Evolutionary conservation across 2,888 invertebrate genomes (phyloP).

Genomic region (Adelognathus sp.): DNA sequence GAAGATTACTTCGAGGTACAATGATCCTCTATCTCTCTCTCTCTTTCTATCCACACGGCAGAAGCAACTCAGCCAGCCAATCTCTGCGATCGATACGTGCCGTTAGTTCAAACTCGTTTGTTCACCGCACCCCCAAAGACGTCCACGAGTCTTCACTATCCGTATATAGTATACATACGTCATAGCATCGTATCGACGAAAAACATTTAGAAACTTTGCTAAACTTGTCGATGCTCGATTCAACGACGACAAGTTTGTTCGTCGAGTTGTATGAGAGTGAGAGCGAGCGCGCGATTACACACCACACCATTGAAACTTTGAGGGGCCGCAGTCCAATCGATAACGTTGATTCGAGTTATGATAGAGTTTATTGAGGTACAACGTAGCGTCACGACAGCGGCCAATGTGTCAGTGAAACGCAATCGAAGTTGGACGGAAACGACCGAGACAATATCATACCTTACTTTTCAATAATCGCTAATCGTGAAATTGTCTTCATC

Average conservation of each 20-base stretch:
- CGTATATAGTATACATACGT: neutral
- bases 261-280: neutral
- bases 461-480: too few relatives aligned
- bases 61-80: slow-evolving; percentile 37
- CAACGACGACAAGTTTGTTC: neutral
- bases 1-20: slow-evolving; percentile 43
- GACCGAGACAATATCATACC: too few relatives aligned
- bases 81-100: slow-evolving; percentile 44
- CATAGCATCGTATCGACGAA: neutral
- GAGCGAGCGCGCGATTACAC: neutral
- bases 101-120: slow-evolving; percentile 41
- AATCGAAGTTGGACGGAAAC: too few relatives aligned
- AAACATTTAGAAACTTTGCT: slow-evolving; percentile 1
- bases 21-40: slow-evolving; percentile 10
- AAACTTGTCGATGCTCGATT: slow-evolving; percentile 4
- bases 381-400: neutral
- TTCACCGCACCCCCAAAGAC: slow-evolving; percentile 22
- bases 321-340: neutral
- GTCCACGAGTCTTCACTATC: slow-evolving; percentile 1
- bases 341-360: neutral
- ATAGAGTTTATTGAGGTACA: neutral
- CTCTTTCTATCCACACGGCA: slow-evolving; percentile 13
- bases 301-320: neutral
- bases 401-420: neutral
- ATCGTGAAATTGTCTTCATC: too few relatives aligned